These are phyloP conservation scores for Cyprinodon variegatus DNA, from an alignment of 2,113 vertebrate genomes.

Conservation along the genomic window DNA sequence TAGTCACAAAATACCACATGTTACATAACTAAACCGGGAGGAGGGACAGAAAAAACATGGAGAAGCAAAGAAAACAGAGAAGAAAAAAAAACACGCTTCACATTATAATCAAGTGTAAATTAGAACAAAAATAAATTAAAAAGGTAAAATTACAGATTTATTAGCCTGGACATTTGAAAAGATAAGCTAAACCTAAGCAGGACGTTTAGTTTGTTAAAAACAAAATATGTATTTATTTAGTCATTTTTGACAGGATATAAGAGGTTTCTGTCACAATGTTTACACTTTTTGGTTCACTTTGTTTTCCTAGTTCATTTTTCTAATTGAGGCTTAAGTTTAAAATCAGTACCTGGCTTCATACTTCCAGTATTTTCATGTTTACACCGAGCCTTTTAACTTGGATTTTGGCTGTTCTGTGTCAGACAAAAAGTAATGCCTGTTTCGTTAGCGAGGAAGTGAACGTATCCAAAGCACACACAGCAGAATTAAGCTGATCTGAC, in stretches of 20 bases:
- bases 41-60: not conserved
- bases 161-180: too few species aligned
- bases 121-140: not conserved
- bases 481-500: constrained; percentile 49
- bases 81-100: not conserved
- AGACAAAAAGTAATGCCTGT: constrained; percentile 40
- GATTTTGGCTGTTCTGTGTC: constrained; percentile 31
- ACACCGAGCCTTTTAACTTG: constrained; percentile 3
- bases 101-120: not conserved
- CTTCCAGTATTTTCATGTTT: constrained; percentile 5
- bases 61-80: not conserved
- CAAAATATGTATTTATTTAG: too few species aligned
- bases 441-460: constrained; percentile 55
- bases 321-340: constrained; percentile 20
- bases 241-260: not conserved
- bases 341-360: constrained; percentile 33
- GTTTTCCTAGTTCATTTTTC: constrained; percentile 7
- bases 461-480: constrained; percentile 62
- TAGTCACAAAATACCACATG: constrained; percentile 23
- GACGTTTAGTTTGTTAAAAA: too few species aligned
- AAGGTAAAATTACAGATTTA: too few species aligned
- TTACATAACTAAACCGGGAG: constrained; percentile 34
- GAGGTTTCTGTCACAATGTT: not conserved
- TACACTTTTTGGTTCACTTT: constrained; percentile 11
- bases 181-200: too few species aligned